phyloP scores from a whole-genome alignment of 2,113 vertebrate genomes.

The Mellivora capensis region DNA sequence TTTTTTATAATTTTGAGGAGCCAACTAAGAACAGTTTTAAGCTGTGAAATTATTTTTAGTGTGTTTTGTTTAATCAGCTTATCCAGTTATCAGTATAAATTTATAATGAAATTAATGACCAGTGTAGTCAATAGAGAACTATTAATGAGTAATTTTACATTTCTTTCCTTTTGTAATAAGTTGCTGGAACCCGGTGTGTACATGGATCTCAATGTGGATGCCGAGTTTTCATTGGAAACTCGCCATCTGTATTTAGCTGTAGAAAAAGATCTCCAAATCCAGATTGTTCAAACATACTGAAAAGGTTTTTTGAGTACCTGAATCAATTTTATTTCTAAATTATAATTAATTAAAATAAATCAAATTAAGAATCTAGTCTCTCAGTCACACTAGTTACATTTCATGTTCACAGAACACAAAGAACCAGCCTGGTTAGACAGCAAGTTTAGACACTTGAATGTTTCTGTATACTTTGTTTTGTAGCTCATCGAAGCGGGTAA shows the following conservation, averaged over 20 bases:
- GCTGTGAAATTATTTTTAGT: neutral
- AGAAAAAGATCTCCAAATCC: neutral
- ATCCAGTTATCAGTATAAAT: neutral
- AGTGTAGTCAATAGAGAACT: neutral
- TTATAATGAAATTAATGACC: neutral
- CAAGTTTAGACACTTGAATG: neutral
- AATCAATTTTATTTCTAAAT: neutral
- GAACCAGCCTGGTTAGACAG: neutral
- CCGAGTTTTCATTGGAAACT: neutral
- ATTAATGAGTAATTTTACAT: neutral
- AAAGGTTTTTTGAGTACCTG: neutral
- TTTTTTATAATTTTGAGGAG: neutral
- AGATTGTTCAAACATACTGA: neutral
- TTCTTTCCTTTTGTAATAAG: neutral
- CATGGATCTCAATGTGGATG: neutral
- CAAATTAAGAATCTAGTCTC: neutral
- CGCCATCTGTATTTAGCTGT: neutral
- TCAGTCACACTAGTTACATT: neutral
- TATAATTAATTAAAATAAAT: neutral
- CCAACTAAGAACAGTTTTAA: neutral
- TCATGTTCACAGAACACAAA: neutral
- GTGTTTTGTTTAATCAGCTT: neutral
- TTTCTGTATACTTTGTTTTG: neutral
- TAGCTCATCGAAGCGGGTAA: neutral
- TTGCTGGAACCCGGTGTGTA: neutral